Conservation (phyloP, 64 coral and sea anemone species). For the Montipora cactus region DNA sequence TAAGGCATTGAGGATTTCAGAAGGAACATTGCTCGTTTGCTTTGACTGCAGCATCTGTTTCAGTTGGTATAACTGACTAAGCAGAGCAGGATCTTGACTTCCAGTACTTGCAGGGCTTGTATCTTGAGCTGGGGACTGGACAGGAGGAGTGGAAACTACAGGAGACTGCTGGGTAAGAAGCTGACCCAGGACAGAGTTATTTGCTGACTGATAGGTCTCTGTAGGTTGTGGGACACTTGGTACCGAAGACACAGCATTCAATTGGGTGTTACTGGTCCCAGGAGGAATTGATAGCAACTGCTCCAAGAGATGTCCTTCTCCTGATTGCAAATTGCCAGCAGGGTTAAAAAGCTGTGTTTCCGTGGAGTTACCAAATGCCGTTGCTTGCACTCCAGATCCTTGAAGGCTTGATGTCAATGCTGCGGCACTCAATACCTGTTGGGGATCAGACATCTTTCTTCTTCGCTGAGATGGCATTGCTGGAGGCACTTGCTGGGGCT, state of each 20-base stretch:
- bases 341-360: slow-evolving; percentile 5
- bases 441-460: slow-evolving; percentile 36
- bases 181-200: slow-evolving; percentile 15
- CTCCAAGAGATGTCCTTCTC: slow-evolving; percentile 10
- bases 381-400: background rate
- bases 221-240: background rate
- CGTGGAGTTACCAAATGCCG: background rate
- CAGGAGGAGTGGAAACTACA: background rate
- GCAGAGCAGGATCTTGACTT: slow-evolving; percentile 43
- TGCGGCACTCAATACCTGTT: background rate
- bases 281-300: slow-evolving; percentile 31
- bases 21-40: slow-evolving; percentile 13
- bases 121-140: background rate
- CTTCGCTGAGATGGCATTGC: background rate
- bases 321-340: background rate
- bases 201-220: slow-evolving; percentile 19
- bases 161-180: slow-evolving; percentile 41
- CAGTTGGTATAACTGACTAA: slow-evolving; percentile 34
- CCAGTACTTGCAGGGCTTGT: background rate
- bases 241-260: background rate
- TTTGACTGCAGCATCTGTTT: slow-evolving; percentile 43
- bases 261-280: background rate
- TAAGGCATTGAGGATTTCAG: slow-evolving; percentile 20
- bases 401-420: background rate
- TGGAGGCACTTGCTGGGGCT: slow-evolving; percentile 15